Conservation (phyloP, 53 echinoderm and acorn worm genomes). For the Stichopus horrens region DNA sequence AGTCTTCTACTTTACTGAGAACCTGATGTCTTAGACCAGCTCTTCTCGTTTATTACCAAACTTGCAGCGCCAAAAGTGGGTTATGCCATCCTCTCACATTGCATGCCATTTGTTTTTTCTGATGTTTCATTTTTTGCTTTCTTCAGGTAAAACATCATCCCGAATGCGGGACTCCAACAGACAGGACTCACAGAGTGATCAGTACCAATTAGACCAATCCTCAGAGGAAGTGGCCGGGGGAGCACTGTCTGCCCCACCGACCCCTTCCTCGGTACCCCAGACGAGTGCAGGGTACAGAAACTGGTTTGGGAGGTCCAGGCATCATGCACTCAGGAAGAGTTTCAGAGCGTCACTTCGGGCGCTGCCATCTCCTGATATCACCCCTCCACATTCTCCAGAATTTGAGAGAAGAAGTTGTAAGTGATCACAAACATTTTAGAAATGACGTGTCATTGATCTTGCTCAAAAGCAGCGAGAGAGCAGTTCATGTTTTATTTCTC, state of each 20-base stretch:
- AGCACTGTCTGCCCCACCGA: slow-evolving; percentile 82
- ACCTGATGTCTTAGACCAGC: no score
- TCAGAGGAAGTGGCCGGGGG: slow-evolving; percentile 41
- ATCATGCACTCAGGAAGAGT: slow-evolving; percentile 55
- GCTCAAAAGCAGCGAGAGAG: no score
- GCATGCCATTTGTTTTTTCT: not conserved
- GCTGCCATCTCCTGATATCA: slow-evolving; percentile 60
- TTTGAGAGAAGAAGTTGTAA: slow-evolving; percentile 46
- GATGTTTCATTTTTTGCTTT: not conserved
- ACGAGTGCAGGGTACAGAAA: slow-evolving; percentile 47
- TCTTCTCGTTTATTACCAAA: no score
- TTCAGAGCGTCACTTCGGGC: slow-evolving; percentile 53
- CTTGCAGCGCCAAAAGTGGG: no score
- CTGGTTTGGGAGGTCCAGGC: slow-evolving; percentile 54
- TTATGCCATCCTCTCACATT: no score
- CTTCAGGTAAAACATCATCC: not conserved
- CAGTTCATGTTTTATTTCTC: no score
- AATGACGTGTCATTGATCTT: no score
- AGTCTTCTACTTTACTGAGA: no score
- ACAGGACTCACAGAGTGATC: slow-evolving; percentile 20
- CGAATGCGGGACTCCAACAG: not conserved
- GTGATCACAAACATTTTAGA: not conserved
- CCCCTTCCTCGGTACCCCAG: slow-evolving; percentile 63
- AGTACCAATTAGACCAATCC: slow-evolving; percentile 17
- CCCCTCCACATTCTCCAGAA: slow-evolving; percentile 78